Conservation (phyloP, 1,140 invertebrate genomes). For the Drosophila sechellia region DNA sequence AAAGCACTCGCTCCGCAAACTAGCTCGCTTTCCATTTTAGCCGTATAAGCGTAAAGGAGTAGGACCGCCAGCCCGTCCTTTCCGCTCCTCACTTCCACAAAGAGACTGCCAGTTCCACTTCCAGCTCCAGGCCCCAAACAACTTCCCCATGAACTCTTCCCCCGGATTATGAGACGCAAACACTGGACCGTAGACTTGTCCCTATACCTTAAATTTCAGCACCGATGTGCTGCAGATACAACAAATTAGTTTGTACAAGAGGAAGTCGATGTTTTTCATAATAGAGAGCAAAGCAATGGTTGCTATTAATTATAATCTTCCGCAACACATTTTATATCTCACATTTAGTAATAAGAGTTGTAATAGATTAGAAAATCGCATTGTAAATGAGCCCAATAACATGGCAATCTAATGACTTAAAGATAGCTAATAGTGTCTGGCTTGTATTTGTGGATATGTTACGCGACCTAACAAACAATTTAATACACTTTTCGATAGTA, state of each 20-base stretch:
- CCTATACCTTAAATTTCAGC: slow-evolving; percentile 53
- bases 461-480: background rate
- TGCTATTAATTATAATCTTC: background rate
- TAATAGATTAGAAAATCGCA: background rate
- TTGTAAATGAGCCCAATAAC: background rate
- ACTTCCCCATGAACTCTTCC: background rate
- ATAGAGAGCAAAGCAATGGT: background rate
- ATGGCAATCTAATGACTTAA: no score
- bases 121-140: slow-evolving; percentile 13
- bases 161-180: slow-evolving; percentile 1
- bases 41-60: slow-evolving; percentile 13
- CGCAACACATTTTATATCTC: background rate
- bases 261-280: background rate
- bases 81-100: background rate
- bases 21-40: slow-evolving; percentile 29
- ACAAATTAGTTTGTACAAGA: slow-evolving; percentile 61
- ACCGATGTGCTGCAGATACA: slow-evolving; percentile 55
- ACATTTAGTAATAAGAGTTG: background rate
- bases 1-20: slow-evolving; percentile 33
- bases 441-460: slow-evolving; percentile 1
- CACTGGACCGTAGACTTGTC: slow-evolving; percentile 41
- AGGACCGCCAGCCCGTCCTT: background rate
- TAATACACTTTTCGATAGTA: background rate
- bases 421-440: background rate
- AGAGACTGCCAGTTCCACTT: slow-evolving; percentile 15